Conservation (phyloP, 2,888 invertebrate genomes). For the Aromia moschata region DNA sequence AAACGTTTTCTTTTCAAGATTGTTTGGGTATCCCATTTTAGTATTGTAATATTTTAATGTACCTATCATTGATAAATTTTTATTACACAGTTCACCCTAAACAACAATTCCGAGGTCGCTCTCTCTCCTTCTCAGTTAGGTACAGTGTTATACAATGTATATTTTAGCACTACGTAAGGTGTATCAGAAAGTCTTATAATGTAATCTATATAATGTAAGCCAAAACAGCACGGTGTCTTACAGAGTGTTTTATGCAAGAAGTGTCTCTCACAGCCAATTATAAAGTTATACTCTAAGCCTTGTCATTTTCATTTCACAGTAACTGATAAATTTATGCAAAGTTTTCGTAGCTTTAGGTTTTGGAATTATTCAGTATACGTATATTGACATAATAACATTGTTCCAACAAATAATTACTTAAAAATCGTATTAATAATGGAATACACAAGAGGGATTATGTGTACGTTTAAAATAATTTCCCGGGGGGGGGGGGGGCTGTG, state of each 20-base stretch:
- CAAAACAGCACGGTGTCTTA: conserved; percentile 6
- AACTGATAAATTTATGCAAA: conserved; percentile 19
- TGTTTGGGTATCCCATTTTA: too few relatives aligned
- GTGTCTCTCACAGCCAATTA: conserved; percentile 14
- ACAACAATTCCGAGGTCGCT: too few relatives aligned
- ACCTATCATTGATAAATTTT: too few relatives aligned
- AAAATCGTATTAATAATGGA: conserved; percentile 18
- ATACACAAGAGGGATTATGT: conserved; percentile 2
- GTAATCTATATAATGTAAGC: too few relatives aligned
- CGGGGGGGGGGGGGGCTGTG: too few relatives aligned
- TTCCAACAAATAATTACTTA: conserved; percentile 19
- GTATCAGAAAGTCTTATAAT: too few relatives aligned
- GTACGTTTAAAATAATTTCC: conserved; percentile 3
- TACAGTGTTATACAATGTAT: too few relatives aligned
- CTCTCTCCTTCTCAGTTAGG: too few relatives aligned
- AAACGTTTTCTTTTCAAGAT: too few relatives aligned
- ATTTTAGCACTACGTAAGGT: too few relatives aligned
- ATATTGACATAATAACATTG: conserved; percentile 23
- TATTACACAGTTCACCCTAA: too few relatives aligned
- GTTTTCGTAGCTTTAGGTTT: conserved; percentile 15
- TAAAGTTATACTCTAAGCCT: conserved; percentile 12
- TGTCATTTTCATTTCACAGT: conserved; percentile 15
- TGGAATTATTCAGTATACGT: conserved; percentile 16
- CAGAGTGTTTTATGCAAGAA: conserved; percentile 11
- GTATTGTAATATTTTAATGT: too few relatives aligned